Evolutionary conservation across 2,888 invertebrate genomes (phyloP).

Genomic region (Harpalus rubripes): DNA sequence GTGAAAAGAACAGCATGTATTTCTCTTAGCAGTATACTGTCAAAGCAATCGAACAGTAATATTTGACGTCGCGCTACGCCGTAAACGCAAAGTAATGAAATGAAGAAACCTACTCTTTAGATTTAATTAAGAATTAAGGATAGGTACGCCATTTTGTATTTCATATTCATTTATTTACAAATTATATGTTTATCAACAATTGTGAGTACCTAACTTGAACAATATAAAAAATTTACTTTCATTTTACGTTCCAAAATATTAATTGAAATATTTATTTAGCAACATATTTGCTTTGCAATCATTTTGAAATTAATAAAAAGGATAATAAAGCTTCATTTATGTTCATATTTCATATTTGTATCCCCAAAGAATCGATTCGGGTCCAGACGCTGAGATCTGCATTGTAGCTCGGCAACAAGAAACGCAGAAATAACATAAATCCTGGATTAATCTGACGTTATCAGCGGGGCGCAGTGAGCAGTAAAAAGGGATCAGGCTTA

Average conservation of each 20-base stretch:
- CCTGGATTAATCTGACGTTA: conserved; percentile 76
- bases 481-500: conserved; percentile 73
- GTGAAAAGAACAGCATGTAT: too few species aligned
- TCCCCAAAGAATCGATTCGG: conserved; percentile 1
- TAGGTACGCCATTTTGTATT: too few species aligned
- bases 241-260: conserved; percentile 6
- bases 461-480: conserved; percentile 76
- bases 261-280: neutral
- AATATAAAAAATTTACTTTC: too few species aligned
- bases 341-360: conserved; percentile 1
- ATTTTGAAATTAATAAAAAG: neutral
- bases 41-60: too few species aligned
- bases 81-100: too few species aligned
- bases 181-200: too few species aligned
- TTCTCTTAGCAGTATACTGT: too few species aligned
- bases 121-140: too few species aligned
- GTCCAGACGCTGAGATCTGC: conserved; percentile 20
- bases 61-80: too few species aligned
- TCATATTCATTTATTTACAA: too few species aligned
- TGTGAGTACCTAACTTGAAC: too few species aligned
- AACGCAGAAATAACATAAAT: conserved; percentile 77
- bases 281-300: neutral
- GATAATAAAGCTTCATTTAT: neutral
- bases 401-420: conserved; percentile 67
- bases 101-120: too few species aligned